These are phyloP conservation scores for Syngnathus scovelli DNA, from an alignment of 2,113 vertebrate species.

Conservation along the genomic window DNA sequence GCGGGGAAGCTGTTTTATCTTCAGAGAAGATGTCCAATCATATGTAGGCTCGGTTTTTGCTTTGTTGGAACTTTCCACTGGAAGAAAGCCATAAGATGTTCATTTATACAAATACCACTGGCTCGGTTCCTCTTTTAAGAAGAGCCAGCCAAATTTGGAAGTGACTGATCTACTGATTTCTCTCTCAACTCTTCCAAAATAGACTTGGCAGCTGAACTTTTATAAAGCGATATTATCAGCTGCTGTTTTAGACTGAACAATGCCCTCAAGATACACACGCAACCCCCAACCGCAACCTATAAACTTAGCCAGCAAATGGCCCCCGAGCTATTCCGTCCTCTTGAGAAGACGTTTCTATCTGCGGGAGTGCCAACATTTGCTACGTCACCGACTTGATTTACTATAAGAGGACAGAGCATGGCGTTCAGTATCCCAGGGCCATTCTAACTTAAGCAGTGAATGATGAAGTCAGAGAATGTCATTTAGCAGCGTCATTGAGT, in stretches of 20 bases:
- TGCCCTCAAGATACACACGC: background rate
- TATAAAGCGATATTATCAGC: background rate
- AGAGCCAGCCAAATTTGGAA: background rate
- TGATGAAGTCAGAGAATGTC: background rate
- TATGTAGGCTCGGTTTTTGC: background rate
- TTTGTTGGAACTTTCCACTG: slow-evolving; percentile 1
- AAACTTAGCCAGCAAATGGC: background rate
- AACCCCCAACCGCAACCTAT: background rate
- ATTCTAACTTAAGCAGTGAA: background rate
- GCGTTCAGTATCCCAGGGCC: background rate
- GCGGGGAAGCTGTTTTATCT: background rate
- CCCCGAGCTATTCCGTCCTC: background rate
- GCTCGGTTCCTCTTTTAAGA: background rate
- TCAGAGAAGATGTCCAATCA: background rate
- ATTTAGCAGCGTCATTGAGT: background rate
- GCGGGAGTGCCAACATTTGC: background rate
- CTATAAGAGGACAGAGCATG: background rate
- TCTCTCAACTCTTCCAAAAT: background rate
- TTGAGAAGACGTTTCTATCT: background rate
- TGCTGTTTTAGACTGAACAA: background rate
- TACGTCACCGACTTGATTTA: background rate
- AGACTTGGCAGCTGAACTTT: background rate
- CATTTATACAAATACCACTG: background rate
- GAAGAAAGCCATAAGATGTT: background rate
- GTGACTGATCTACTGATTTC: background rate